phyloP scores from a whole-genome alignment of 30 jellyfish, hydroid and myxozoan species.

The Clytia hemisphaerica region DNA sequence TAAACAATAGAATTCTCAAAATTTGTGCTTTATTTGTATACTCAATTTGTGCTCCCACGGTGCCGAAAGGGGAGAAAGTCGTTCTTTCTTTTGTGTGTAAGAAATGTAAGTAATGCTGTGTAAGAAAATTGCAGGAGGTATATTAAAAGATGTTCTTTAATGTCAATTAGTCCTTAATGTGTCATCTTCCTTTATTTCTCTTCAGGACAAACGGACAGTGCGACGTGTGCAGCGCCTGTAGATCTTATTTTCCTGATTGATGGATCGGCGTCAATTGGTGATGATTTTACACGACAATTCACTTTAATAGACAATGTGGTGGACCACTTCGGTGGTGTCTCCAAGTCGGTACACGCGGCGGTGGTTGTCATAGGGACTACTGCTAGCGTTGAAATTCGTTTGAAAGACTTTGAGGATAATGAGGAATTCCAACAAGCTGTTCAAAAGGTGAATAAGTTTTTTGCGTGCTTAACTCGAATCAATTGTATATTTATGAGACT shows the following conservation, averaged over 20 bases:
- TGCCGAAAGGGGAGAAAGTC: too few species aligned
- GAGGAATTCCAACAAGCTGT: conserved; percentile 51
- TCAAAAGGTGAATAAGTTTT: conserved; percentile 8
- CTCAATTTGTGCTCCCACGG: too few species aligned
- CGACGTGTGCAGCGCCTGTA: too few species aligned
- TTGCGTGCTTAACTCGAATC: neutral
- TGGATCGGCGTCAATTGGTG: conserved; percentile 94
- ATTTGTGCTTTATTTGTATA: too few species aligned
- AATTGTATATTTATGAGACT: neutral
- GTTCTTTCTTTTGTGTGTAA: too few species aligned
- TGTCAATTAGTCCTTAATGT: too few species aligned
- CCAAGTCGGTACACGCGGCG: conserved; percentile 83
- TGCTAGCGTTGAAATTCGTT: conserved; percentile 50
- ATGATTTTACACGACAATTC: conserved; percentile 65
- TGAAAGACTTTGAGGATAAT: conserved; percentile 39
- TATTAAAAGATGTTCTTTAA: too few species aligned
- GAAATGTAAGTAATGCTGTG: too few species aligned
- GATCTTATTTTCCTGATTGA: conserved; percentile 82
- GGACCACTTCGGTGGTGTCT: conserved; percentile 71
- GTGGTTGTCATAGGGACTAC: conserved; percentile 70
- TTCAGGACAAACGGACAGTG: too few species aligned
- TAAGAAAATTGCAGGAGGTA: too few species aligned
- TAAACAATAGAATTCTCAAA: too few species aligned
- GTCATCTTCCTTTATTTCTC: too few species aligned
- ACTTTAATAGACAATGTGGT: conserved; percentile 45